These are phyloP conservation scores for Amphibalanus amphitrite DNA, from an alignment of 1,140 invertebrate species.

Conservation along the genomic window DNA sequence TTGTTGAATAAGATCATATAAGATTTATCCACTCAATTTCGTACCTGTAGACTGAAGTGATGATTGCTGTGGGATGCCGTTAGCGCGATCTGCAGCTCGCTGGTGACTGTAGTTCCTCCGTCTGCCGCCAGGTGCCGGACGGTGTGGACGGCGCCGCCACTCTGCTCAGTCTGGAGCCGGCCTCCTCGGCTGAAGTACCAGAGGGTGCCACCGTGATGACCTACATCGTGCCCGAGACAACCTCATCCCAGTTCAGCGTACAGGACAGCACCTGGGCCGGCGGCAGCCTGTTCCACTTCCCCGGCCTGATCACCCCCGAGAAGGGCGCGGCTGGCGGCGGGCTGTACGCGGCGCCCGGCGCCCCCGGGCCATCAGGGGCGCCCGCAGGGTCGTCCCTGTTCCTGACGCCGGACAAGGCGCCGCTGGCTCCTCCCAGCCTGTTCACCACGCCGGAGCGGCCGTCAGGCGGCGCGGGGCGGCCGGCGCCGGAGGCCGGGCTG, in stretches of 20 bases:
- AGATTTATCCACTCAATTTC: too few species aligned
- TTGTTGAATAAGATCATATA: too few species aligned
- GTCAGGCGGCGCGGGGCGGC: too few species aligned
- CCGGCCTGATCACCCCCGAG: neutral
- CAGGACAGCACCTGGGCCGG: neutral
- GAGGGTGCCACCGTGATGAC: neutral
- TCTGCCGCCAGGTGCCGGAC: neutral
- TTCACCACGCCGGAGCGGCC: neutral
- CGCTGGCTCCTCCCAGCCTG: neutral
- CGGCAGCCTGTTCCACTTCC: neutral
- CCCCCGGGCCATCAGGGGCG: too few species aligned
- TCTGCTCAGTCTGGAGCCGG: neutral
- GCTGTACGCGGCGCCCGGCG: neutral
- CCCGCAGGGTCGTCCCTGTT: neutral
- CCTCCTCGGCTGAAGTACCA: neutral
- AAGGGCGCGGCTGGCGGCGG: neutral
- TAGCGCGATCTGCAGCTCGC: too few species aligned
- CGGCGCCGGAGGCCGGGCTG: neutral
- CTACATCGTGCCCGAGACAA: neutral
- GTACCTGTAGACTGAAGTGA: too few species aligned
- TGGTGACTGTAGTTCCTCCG: neutral
- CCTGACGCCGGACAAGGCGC: neutral
- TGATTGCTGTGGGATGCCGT: too few species aligned
- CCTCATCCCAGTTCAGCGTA: neutral
- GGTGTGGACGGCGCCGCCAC: neutral